A percentile compares a stretch with the other conserved stretches of the same genome.
These are phyloP conservation scores for Ochropleura leucogaster DNA, from an alignment of 2,888 invertebrate genomes.

Conservation along the genomic window DNA sequence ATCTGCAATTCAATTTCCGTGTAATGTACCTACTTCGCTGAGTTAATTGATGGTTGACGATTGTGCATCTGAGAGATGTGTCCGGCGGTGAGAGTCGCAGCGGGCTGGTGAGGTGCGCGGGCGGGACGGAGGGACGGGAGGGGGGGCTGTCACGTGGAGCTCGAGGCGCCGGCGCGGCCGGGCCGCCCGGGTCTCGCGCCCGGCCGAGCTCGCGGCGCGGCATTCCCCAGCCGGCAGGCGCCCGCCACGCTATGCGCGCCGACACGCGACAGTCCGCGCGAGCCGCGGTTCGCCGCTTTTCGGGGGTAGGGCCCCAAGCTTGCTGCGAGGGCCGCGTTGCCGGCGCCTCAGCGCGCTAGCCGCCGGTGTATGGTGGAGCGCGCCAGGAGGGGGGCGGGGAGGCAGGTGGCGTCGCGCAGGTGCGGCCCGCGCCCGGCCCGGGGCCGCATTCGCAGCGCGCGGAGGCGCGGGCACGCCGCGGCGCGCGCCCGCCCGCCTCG, in stretches of 20 bases:
- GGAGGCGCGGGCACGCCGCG: constrained; percentile 83
- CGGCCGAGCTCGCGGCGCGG: constrained; percentile 83
- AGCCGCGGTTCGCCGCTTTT: constrained; percentile 81
- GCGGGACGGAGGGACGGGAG: constrained; percentile 64
- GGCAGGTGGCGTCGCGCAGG: constrained; percentile 86
- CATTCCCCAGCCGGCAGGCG: constrained; percentile 86
- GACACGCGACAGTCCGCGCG: constrained; percentile 77
- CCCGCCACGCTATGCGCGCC: constrained; percentile 83
- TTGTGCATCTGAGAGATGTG: constrained; percentile 86
- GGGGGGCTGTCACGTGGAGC: constrained; percentile 82
- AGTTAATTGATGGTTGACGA: constrained; percentile 85
- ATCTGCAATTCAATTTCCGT: constrained; percentile 73
- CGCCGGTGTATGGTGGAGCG: constrained; percentile 83
- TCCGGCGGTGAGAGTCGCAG: constrained; percentile 75
- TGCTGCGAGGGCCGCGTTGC: constrained; percentile 84
- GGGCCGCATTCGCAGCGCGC: constrained; percentile 82
- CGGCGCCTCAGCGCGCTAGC: constrained; percentile 84
- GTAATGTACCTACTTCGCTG: constrained; percentile 69
- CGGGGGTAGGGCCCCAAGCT: constrained; percentile 82
- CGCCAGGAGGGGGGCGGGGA: constrained; percentile 83
- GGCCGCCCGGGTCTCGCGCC: constrained; percentile 82
- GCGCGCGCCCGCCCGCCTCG: constrained; percentile 83
- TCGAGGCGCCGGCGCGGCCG: constrained; percentile 87
- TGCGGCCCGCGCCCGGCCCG: constrained; percentile 86
- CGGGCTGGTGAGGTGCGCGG: constrained; percentile 54